Base-by-base conservation (phyloP, 2,797 vertebrate species). In the Uromys caudimaculatus region DNA sequence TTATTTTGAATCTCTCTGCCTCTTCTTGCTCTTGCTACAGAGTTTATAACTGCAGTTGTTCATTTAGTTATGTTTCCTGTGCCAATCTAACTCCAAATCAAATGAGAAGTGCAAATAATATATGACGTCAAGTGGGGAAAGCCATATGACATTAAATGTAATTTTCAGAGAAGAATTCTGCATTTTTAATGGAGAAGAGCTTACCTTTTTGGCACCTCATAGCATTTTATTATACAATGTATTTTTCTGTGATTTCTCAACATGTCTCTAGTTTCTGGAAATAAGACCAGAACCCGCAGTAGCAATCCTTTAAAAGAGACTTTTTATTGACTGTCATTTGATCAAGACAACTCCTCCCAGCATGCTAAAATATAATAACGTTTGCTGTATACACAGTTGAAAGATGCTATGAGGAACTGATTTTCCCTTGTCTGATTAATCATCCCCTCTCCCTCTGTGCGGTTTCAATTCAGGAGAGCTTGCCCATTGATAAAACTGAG, bases 61-160 rank as follows among this genome's bases (percentile, higher is more conserved):
- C 50, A 96, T 64, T 97, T 96, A 96, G 97, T 97, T 98, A 96
- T 97, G 96, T 97, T 97, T 84, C 91, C 93, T 95, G 96, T 97
- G 64, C 81, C 87, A 88, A 89, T 84, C 83, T 97, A 38, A 38
- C 0, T 9, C n/a, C 90, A 96, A n/a, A 88, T 86, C 89, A 98
- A 96, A 98, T 96, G 58, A 95, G 97, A 97, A 87, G 69, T 91
- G 50, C 97, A 93, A 98, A 84, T 60, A 95, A 85, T 56, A 90
- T 95, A 27, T 85, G 71, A 27, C 77, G 91, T 83, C 38, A 92
- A 91, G 76, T 64, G 96, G 24, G 24, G 89, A 96, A 91, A 89
- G 67, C 89, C 10, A 91, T 35, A 94, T 29, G 87, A 69, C 54
- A 96, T 92, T 90, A 97, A 96, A 81, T 87, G 50, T 73, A 86